Evolutionary conservation across 1,140 invertebrate species (phyloP).

Genomic region (Leptoteleia sp.): DNA sequence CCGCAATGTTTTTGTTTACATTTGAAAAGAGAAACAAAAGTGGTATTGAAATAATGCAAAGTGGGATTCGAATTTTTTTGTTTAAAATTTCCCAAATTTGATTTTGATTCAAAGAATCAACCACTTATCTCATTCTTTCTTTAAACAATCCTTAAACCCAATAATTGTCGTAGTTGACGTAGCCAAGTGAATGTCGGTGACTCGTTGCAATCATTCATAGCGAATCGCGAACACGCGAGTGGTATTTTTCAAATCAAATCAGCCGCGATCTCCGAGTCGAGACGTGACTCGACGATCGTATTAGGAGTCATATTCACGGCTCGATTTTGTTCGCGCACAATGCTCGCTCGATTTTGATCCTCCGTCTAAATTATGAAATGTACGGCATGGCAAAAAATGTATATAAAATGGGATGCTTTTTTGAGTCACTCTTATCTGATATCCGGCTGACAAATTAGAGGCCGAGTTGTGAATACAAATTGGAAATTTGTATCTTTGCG

Average conservation of each 20-base stretch:
- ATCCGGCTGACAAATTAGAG: conserved; percentile 30
- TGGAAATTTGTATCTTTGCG: neutral
- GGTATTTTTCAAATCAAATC: conserved; percentile 7
- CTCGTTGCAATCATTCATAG: conserved; percentile 8
- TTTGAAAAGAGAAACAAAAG: too few relatives aligned
- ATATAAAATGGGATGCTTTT: too few relatives aligned
- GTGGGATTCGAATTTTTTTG: too few relatives aligned
- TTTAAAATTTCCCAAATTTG: too few relatives aligned
- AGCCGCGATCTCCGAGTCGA: neutral
- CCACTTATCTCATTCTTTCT: too few relatives aligned
- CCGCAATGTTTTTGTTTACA: too few relatives aligned
- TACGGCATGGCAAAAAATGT: too few relatives aligned
- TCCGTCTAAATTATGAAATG: conserved; percentile 6
- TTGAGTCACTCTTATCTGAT: conserved; percentile 10
- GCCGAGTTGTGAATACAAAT: conserved; percentile 22
- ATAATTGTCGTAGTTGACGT: too few relatives aligned
- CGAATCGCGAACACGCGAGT: conserved; percentile 10
- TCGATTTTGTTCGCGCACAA: conserved; percentile 13
- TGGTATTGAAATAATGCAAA: too few relatives aligned
- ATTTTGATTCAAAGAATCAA: too few relatives aligned
- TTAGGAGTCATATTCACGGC: conserved; percentile 7
- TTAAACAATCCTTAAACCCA: too few relatives aligned
- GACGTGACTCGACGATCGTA: conserved; percentile 17
- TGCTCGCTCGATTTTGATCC: conserved; percentile 5
- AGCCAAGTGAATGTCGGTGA: neutral